A percentile compares a stretch with the other conserved stretches of the same genome.
Evolutionary conservation across 2,888 invertebrate species (phyloP).

Genomic region (Chrysolina oricalcia): DNA sequence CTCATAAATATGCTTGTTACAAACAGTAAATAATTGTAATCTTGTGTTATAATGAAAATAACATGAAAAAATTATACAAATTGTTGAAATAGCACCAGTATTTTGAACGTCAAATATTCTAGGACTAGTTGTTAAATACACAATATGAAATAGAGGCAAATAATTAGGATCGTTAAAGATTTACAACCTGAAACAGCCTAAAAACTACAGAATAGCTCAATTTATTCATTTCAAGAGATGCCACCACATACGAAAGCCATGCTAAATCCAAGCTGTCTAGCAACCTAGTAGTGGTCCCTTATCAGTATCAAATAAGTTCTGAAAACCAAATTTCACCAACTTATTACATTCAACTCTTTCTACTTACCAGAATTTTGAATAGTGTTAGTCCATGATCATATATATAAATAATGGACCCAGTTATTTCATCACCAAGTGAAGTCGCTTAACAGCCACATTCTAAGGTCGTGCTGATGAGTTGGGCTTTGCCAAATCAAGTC

Average conservation of each 20-base stretch:
- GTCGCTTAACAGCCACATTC: no score
- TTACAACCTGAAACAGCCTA: background rate
- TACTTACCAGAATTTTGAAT: slow-evolving; percentile 4
- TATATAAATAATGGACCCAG: no score
- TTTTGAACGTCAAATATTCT: no score
- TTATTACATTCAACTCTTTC: background rate
- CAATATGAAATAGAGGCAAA: background rate
- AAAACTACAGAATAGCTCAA: slow-evolving; percentile 9
- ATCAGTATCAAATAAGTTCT: slow-evolving; percentile 53
- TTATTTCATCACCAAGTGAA: no score
- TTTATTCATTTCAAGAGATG: slow-evolving; percentile 11
- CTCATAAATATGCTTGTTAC: no score
- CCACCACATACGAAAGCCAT: slow-evolving; percentile 38
- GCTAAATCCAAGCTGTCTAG: slow-evolving; percentile 31
- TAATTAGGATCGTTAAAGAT: background rate
- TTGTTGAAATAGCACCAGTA: no score
- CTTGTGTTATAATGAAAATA: no score
- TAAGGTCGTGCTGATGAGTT: no score
- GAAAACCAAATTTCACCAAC: slow-evolving; percentile 37
- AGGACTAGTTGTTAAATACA: background rate
- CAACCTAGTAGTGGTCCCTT: slow-evolving; percentile 49
- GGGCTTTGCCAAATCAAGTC: no score
- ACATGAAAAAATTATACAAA: no score
- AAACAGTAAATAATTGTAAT: no score
- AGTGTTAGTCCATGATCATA: slow-evolving; percentile 8